Conservation (phyloP, 2,797 vertebrate species). For the Halcyon badia region DNA sequence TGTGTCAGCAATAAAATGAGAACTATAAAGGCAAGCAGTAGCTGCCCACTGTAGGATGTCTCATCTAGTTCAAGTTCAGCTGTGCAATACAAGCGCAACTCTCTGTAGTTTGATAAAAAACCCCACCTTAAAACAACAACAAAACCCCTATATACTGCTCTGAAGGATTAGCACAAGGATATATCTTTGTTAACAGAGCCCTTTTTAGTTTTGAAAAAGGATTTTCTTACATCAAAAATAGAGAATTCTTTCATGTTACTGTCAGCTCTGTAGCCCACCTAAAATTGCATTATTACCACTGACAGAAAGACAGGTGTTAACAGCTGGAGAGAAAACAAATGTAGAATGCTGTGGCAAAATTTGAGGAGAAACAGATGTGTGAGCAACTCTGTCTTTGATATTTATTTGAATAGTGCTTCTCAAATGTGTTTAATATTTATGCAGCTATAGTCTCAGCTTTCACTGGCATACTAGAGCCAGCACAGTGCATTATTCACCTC, state of each 20-base stretch:
- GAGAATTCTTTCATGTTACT: constrained; percentile 64
- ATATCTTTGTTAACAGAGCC: constrained; percentile 18
- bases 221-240: constrained; percentile 52
- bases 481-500: constrained; percentile 15
- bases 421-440: constrained; percentile 70
- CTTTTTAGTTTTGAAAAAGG: constrained; percentile 13
- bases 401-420: constrained; percentile 76
- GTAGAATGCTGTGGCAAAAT: constrained; percentile 50
- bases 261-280: constrained; percentile 31
- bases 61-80: constrained; percentile 34
- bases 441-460: constrained; percentile 48
- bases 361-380: constrained; percentile 68
- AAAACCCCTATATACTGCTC: not conserved
- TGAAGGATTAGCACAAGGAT: constrained; percentile 29
- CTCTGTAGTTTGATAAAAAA: not conserved
- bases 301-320: constrained; percentile 77
- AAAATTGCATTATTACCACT: constrained; percentile 55
- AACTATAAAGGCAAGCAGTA: constrained; percentile 52
- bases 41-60: constrained; percentile 26
- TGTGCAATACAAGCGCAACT: not conserved
- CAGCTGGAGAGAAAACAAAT: constrained; percentile 74
- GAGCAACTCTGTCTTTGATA: constrained; percentile 63
- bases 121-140: not conserved
- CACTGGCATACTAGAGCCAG: constrained; percentile 3
- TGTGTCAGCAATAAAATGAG: constrained; percentile 50